Evolutionary conservation across 2,113 vertebrate genomes (phyloP), one percentile per base, ranked within the genome.

Genomic region (Shinisaurus crocodilurus): DNA sequence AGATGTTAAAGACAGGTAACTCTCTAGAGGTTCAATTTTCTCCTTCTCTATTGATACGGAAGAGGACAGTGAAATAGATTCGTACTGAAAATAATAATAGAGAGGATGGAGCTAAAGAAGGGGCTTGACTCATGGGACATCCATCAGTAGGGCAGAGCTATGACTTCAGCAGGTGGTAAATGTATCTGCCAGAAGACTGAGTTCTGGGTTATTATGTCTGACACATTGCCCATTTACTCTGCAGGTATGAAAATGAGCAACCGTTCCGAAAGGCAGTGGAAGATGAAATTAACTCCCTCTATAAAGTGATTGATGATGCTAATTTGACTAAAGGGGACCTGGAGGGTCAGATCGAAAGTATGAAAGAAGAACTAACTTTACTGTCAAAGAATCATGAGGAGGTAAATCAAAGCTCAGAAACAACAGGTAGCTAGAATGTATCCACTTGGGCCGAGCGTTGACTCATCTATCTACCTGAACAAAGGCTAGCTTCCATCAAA

Each of bases 301-400:
- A 98, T 95, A 98, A 98, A 96, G 98, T 99, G 94, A 98, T 99
- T 13, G 98, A 99, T 88, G 98, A 99, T 86, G 98, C 98, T 34
- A 96, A 97, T 92, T 96, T 98, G 91, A 98, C 98, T n/a, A 98
- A 97, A 96, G 96, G 95, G 4, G 98, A 99, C 90, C 97, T 99
- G 63, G 97, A 99, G 94, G 97, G 96, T 93, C 98, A 98, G 95
- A 98, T 98, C 95, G 98, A 99, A 86, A 97, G 95, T 92, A 98
- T 98, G 97, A 98, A 98, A 83, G 97, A 95, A 54, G 99, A 99
- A 87, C 97, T 99, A 20, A 93, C 93, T 79, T 95, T 96, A 90
- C 96, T 99, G 96, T 97, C 98, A 92, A 97, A 96, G 88, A 97
- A 90, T 90, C 98, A 99, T 1, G 98, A 99, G 92, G 98, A 99